Evolutionary conservation across 2,888 invertebrate genomes (phyloP).

Genomic region (Aquatica leii): DNA sequence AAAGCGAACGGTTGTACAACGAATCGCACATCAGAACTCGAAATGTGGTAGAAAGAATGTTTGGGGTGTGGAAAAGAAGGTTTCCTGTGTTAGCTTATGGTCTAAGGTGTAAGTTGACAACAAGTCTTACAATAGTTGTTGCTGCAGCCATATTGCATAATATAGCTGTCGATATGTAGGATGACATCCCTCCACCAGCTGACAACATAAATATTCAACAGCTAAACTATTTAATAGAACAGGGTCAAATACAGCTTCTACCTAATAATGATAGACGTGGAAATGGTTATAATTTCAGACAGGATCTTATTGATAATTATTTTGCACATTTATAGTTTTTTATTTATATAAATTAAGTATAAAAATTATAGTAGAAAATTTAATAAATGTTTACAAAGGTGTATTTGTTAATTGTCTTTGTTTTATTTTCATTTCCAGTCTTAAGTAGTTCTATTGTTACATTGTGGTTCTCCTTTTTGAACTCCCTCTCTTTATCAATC

Average conservation of each 20-base stretch:
- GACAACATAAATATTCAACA: not conserved
- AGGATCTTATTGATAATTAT: too few species aligned
- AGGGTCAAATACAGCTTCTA: not conserved
- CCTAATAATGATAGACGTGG: not conserved
- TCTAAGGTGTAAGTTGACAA: slow-evolving; percentile 16
- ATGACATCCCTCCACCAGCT: not conserved
- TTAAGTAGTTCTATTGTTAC: too few species aligned
- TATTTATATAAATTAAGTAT: too few species aligned
- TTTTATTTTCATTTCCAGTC: too few species aligned
- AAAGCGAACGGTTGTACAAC: slow-evolving; percentile 31
- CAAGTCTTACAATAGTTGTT: slow-evolving; percentile 2
- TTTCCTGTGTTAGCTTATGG: slow-evolving; percentile 32
- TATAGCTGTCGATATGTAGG: not conserved
- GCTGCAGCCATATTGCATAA: slow-evolving; percentile 1
- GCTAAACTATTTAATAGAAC: not conserved
- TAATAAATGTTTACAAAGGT: too few species aligned
- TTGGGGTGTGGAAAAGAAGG: slow-evolving; percentile 36
- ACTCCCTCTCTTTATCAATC: too few species aligned
- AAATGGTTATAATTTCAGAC: too few species aligned
- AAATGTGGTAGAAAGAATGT: slow-evolving; percentile 29
- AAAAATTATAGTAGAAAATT: too few species aligned
- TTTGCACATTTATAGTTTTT: too few species aligned
- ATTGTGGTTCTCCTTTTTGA: too few species aligned
- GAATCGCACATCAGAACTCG: slow-evolving; percentile 30
- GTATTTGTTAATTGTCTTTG: too few species aligned